Conservation (phyloP, 2,888 invertebrate genomes). For the Protophormia terraenovae region DNA sequence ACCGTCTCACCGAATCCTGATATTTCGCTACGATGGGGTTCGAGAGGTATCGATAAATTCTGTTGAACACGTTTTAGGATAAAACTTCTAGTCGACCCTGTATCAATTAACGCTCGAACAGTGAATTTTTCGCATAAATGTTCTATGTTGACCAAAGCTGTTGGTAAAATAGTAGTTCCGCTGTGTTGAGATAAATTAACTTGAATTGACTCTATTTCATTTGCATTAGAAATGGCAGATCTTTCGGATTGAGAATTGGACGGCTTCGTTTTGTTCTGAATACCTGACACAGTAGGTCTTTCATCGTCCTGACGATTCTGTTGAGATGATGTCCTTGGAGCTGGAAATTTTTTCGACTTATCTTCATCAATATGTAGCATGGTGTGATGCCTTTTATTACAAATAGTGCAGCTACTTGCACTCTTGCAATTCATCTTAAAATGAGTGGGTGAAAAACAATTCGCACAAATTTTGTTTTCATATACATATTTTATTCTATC, state of each 20-base stretch:
- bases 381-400: neutral
- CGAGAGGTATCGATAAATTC: neutral
- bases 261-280: neutral
- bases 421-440: slow-evolving; percentile 17
- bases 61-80: neutral
- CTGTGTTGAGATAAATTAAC: neutral
- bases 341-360: neutral
- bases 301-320: neutral
- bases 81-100: neutral
- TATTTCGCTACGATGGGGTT: neutral
- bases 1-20: neutral
- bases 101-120: slow-evolving; percentile 4
- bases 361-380: neutral
- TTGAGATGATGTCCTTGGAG: neutral
- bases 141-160: neutral
- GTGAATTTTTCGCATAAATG: neutral
- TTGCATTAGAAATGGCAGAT: neutral
- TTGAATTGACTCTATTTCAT: neutral
- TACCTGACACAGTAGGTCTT: neutral
- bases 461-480: slow-evolving; percentile 5
- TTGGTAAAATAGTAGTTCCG: slow-evolving; percentile 7
- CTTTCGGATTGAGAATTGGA: neutral
- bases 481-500: slow-evolving; percentile 28
- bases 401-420: neutral
- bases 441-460: slow-evolving; percentile 11